A percentile compares a stretch with the other conserved stretches of the same genome.
phyloP scores from a whole-genome alignment of 2,797 vertebrate genomes.

The Neostethus bicornis region DNA sequence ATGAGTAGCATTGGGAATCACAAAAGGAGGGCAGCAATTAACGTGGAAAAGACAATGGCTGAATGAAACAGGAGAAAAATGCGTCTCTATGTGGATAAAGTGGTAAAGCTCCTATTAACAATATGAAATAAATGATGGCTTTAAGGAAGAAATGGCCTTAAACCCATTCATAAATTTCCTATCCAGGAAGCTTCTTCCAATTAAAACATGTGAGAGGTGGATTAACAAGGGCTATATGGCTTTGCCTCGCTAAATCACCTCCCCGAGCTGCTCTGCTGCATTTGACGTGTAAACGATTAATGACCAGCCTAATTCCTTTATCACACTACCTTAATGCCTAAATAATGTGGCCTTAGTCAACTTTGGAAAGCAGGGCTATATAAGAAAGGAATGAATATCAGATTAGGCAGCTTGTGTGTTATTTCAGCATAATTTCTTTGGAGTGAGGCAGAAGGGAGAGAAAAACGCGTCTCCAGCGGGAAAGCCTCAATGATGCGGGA shows the following conservation, averaged over 20 bases:
- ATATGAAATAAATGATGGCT: slow-evolving; percentile 80
- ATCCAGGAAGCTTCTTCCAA: slow-evolving; percentile 82
- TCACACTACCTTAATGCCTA: slow-evolving; percentile 81
- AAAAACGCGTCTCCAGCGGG: slow-evolving; percentile 35
- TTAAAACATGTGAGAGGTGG: slow-evolving; percentile 84
- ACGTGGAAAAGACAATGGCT: slow-evolving; percentile 62
- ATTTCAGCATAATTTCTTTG: slow-evolving; percentile 69
- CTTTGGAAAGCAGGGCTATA: slow-evolving; percentile 77
- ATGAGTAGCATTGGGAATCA: slow-evolving; percentile 31
- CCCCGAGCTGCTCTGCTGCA: slow-evolving; percentile 80
- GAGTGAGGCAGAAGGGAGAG: slow-evolving; percentile 44
- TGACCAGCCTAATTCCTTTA: slow-evolving; percentile 85
- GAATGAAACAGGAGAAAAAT: slow-evolving; percentile 66
- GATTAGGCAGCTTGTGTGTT: slow-evolving; percentile 71
- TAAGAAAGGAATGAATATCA: slow-evolving; percentile 79
- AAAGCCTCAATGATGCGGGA: slow-evolving; percentile 35
- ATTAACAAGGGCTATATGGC: slow-evolving; percentile 82
- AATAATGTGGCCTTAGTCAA: slow-evolving; percentile 83
- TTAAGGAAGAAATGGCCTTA: slow-evolving; percentile 78
- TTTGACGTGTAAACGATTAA: slow-evolving; percentile 84
- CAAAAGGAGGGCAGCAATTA: slow-evolving; percentile 59
- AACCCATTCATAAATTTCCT: slow-evolving; percentile 83
- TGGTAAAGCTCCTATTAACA: slow-evolving; percentile 77
- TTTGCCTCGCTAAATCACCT: slow-evolving; percentile 81
- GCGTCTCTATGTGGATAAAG: slow-evolving; percentile 72